Conservation (phyloP, 2,888 invertebrate species). For the Galeruca laticollis region DNA sequence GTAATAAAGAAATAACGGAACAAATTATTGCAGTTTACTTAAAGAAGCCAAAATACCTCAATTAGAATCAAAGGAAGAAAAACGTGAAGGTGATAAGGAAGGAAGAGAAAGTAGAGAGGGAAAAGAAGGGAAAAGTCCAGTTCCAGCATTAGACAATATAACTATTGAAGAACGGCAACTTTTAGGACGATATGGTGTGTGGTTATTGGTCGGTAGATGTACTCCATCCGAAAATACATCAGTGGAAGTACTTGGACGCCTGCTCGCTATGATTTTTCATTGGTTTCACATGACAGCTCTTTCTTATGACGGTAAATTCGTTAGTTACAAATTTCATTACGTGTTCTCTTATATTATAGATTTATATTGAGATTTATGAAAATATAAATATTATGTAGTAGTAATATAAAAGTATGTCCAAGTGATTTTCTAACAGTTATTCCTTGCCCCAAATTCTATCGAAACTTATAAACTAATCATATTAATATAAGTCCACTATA, state of each 20-base stretch:
- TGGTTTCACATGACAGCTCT: conserved; percentile 99
- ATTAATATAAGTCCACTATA: too few species aligned
- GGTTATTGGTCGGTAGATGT: conserved; percentile 95
- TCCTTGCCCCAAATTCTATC: too few species aligned
- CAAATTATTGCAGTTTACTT: conserved; percentile 73
- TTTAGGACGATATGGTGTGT: conserved; percentile 94
- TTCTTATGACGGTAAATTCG: conserved; percentile 86
- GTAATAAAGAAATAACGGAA: not conserved
- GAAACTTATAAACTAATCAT: too few species aligned
- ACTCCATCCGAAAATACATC: conserved; percentile 83
- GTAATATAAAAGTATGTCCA: too few species aligned
- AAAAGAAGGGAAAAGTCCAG: conserved; percentile 64
- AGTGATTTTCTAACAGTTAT: too few species aligned
- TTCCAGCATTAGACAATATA: conserved; percentile 74
- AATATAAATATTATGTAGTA: too few species aligned
- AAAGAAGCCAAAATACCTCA: conserved; percentile 91
- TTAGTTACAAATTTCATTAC: not conserved
- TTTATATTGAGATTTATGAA: too few species aligned
- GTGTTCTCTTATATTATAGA: too few species aligned
- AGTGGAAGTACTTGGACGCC: conserved; percentile 85
- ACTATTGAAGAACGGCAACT: conserved; percentile 89
- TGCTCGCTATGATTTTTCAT: conserved; percentile 96
- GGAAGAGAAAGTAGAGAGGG: conserved; percentile 51
- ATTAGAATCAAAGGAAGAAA: conserved; percentile 73
- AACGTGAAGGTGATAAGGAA: conserved; percentile 54